These are phyloP conservation scores for Uropetala carovei DNA, from an alignment of 2,888 invertebrate genomes.

Conservation along the genomic window DNA sequence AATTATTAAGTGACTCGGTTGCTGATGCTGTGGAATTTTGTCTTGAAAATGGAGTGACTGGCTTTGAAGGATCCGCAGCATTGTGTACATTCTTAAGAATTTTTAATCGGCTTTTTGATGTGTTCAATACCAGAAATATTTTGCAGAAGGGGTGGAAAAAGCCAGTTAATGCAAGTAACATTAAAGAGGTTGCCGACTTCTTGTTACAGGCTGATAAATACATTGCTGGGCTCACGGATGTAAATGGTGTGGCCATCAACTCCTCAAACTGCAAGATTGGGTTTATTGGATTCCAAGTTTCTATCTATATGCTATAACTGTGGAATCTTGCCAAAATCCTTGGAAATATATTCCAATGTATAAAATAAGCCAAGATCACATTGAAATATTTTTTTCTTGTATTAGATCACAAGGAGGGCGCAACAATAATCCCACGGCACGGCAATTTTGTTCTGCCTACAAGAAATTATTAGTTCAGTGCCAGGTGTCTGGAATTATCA, in stretches of 20 bases:
- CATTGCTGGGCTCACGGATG: too few relatives aligned
- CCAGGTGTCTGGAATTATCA: not conserved
- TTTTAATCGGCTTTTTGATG: not conserved
- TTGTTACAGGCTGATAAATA: too few relatives aligned
- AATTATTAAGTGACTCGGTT: not conserved
- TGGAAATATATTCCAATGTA: not conserved
- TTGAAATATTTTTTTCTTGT: too few relatives aligned
- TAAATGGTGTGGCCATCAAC: too few relatives aligned
- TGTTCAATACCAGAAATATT: not conserved
- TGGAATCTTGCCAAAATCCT: not conserved
- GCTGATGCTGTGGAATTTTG: not conserved
- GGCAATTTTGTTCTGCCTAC: not conserved
- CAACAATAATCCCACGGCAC: not conserved
- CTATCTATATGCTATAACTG: too few relatives aligned
- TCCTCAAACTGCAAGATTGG: not conserved
- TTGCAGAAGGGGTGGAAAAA: not conserved
- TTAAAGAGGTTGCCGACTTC: not conserved
- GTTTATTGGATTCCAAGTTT: too few relatives aligned
- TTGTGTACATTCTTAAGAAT: not conserved
- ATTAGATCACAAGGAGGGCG: too few relatives aligned
- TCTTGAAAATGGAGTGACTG: not conserved
- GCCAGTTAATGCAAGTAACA: not conserved
- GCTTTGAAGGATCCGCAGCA: not conserved
- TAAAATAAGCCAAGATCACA: too few relatives aligned
- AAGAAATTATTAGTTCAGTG: not conserved